phyloP scores from a whole-genome alignment of 2,888 invertebrate genomes.

The Cartodere bifasciata region DNA sequence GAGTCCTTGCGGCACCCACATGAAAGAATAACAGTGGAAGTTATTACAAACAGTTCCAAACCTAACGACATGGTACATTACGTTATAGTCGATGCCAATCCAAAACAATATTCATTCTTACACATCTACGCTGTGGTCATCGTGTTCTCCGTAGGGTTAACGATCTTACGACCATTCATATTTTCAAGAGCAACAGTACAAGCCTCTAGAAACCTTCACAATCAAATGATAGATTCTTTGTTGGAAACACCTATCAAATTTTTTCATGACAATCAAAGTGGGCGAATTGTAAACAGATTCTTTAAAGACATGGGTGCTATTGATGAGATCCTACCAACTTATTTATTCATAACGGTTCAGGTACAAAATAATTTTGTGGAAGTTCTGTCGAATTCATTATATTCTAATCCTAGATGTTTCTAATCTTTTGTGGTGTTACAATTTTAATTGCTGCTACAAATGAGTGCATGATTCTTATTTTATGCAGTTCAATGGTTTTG shows the following conservation, averaged over 20 bases:
- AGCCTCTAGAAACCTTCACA: slow-evolving; percentile 39
- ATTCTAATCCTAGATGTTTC: too few species aligned
- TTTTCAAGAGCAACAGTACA: slow-evolving; percentile 38
- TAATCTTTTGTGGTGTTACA: slow-evolving; percentile 53
- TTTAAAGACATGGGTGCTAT: slow-evolving; percentile 51
- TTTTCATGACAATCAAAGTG: slow-evolving; percentile 51
- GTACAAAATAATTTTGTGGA: slow-evolving; percentile 15
- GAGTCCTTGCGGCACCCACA: too few species aligned
- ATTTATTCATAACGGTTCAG: slow-evolving; percentile 35
- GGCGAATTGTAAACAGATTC: slow-evolving; percentile 50
- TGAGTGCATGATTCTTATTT: slow-evolving; percentile 49
- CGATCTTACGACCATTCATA: slow-evolving; percentile 29
- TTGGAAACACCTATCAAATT: slow-evolving; percentile 48
- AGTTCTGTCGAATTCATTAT: background rate
- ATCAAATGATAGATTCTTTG: slow-evolving; percentile 33
- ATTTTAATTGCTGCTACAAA: slow-evolving; percentile 54
- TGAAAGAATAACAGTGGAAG: too few species aligned
- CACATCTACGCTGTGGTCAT: slow-evolving; percentile 30
- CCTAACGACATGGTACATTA: too few species aligned
- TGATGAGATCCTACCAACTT: slow-evolving; percentile 36
- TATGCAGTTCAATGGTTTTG: slow-evolving; percentile 44
- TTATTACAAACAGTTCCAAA: too few species aligned
- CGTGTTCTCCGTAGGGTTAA: slow-evolving; percentile 27
- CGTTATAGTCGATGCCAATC: too few species aligned
- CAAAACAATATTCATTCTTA: too few species aligned